phyloP scores from a whole-genome alignment of 2,797 vertebrate species.

The Sorex maritimensis region DNA sequence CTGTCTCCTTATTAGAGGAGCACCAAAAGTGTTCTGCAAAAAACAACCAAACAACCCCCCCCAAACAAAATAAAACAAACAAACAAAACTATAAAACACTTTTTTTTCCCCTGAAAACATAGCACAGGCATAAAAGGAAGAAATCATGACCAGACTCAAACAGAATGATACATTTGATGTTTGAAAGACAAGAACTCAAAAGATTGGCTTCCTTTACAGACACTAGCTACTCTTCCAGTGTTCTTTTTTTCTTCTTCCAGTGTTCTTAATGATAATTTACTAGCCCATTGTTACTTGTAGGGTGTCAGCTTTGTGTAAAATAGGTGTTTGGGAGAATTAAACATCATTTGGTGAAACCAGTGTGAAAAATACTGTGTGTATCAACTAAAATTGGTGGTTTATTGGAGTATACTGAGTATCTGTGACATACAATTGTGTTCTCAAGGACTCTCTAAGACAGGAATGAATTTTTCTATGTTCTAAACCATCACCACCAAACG shows the following conservation, averaged over 20 bases:
- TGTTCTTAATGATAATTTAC: rapidly evolving
- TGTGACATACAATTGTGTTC: rapidly evolving
- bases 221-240: too few relatives aligned
- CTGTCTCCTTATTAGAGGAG: too few relatives aligned
- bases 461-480: background rate
- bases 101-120: background rate
- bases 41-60: too few relatives aligned
- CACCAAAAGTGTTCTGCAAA: too few relatives aligned
- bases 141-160: background rate
- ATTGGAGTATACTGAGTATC: too few relatives aligned
- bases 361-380: background rate
- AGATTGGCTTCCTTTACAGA: background rate
- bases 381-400: rapidly evolving
- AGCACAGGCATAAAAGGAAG: background rate
- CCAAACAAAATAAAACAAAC: too few relatives aligned
- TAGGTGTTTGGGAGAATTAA: background rate
- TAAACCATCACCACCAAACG: background rate
- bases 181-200: too few relatives aligned
- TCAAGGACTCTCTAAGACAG: background rate
- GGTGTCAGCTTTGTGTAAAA: background rate
- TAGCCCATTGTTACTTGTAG: background rate
- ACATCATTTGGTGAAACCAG: too few relatives aligned
- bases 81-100: too few relatives aligned
- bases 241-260: rapidly evolving
- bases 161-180: too few relatives aligned